Conservation (phyloP, 2,797 vertebrate species). For the Momotus momota region DNA sequence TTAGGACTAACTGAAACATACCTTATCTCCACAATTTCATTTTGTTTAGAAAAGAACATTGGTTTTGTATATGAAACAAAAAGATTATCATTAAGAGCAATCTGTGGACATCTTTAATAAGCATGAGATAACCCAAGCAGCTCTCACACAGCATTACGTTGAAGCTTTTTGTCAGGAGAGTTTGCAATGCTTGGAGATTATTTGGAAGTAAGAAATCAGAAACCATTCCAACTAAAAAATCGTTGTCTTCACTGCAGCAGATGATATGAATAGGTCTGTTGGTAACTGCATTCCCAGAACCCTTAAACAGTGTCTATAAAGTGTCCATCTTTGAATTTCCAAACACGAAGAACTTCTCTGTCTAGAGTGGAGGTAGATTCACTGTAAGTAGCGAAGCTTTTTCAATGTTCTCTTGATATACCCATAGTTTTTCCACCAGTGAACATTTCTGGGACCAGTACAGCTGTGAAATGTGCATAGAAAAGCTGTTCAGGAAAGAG, state of each 20-base stretch:
- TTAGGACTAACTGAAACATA: neutral
- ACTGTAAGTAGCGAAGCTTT: neutral
- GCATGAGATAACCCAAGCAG: neutral
- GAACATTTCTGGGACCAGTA: neutral
- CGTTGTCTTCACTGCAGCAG: neutral
- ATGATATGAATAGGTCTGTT: neutral
- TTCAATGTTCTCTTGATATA: neutral
- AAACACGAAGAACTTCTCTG: neutral
- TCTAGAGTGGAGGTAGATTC: neutral
- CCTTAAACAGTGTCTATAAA: neutral
- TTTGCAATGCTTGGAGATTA: neutral
- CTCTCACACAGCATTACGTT: neutral
- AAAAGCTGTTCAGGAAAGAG: neutral
- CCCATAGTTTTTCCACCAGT: neutral
- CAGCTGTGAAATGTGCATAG: neutral
- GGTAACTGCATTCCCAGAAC: neutral
- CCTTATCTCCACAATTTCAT: neutral
- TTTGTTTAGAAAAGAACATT: constrained; percentile 25
- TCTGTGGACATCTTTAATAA: neutral
- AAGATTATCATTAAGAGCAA: neutral
- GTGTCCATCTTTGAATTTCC: neutral
- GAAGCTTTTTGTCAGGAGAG: neutral
- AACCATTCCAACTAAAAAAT: neutral
- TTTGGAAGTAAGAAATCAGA: neutral
- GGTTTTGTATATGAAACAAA: constrained; percentile 7